These are phyloP conservation scores for Clusia tigrina DNA, from an alignment of 2,888 invertebrate genomes.

Conservation along the genomic window DNA sequence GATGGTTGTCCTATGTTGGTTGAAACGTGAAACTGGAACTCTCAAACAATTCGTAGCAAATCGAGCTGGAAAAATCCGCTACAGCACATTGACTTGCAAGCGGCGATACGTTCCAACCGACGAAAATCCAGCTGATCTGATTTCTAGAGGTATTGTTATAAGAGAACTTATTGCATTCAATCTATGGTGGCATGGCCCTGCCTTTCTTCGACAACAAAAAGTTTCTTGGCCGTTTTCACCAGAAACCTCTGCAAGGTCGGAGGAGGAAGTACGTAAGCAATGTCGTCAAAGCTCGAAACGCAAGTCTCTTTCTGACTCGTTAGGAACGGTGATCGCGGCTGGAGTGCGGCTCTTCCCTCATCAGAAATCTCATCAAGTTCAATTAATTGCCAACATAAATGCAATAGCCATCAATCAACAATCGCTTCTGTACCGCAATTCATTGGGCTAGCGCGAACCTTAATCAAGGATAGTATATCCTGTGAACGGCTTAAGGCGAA, in stretches of 20 bases:
- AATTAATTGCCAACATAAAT: slow-evolving; percentile 16
- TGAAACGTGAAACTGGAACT: slow-evolving; percentile 1
- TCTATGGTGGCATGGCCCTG: background rate
- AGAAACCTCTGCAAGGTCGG: background rate
- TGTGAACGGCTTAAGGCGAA: slow-evolving; percentile 7
- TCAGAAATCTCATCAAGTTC: slow-evolving; percentile 13
- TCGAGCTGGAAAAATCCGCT: background rate
- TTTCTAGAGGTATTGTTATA: slow-evolving; percentile 15
- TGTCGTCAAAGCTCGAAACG: no score
- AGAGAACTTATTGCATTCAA: background rate
- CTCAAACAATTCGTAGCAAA: slow-evolving; percentile 17
- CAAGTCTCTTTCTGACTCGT: no score
- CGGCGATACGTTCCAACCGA: slow-evolving; percentile 17
- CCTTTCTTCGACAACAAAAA: background rate
- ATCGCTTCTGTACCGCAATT: slow-evolving; percentile 19
- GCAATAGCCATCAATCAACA: slow-evolving; percentile 7
- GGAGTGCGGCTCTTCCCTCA: background rate
- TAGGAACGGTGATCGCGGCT: background rate
- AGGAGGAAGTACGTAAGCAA: no score
- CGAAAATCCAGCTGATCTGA: slow-evolving; percentile 24
- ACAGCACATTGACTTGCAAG: background rate
- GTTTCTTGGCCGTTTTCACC: background rate
- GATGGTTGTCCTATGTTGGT: no score
- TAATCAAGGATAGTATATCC: slow-evolving; percentile 9
- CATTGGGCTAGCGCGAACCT: slow-evolving; percentile 14